Evolutionary conservation across 2,888 invertebrate species (phyloP), one percentile per base, ranked within the genome.

Genomic region (Mesorhabditis spiculigera): DNA sequence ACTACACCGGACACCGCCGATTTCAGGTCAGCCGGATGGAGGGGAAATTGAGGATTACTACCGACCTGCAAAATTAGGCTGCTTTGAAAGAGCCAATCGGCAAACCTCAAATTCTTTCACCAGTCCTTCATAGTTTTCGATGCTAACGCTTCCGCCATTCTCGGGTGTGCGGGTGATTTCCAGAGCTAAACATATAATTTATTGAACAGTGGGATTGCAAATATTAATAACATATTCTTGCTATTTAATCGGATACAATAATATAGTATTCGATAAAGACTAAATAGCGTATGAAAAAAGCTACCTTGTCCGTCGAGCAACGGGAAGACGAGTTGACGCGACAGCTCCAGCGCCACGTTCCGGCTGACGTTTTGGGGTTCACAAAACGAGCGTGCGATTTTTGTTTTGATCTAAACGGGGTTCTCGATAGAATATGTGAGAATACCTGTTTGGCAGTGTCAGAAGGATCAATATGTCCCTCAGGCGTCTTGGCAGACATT

Each of bases 11-110:
- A 93, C 5, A 93, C 93, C 28, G 93, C 90, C 50, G 88, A 89
- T 88, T 98, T 98, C 78, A 98, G 89, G 88, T 97, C 96, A 16
- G 91, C 95, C 42, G 97, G 96, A 89, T 96, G 95, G 69, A 97
- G 88, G 6, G 77, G 77, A 68, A 78, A 75, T 3, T 67, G 68
- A 0, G 77, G 70, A 50, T 78, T 76, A 8, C 71, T 62, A 28
- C 80, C 80, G 5, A 50, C 58, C 58, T 50, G n/a, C 1, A 50
- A 13, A 50, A 50, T 50, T n/a, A 50, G n/a, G 58, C 58, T 50
- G 58, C n/a, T 50, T 13, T 50, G n/a, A 50, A 50, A 50, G 8
- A 50, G n/a, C 8, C 58, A 13, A 10, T 91, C 91, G n/a, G n/a
- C 58, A 13, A 10, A 91, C 91, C 0, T 91, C 91, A 89, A 93